A percentile compares a stretch with the other conserved stretches of the same genome.
Evolutionary conservation across 2,888 invertebrate genomes (phyloP).

Genomic region (Orgyia antiqua): DNA sequence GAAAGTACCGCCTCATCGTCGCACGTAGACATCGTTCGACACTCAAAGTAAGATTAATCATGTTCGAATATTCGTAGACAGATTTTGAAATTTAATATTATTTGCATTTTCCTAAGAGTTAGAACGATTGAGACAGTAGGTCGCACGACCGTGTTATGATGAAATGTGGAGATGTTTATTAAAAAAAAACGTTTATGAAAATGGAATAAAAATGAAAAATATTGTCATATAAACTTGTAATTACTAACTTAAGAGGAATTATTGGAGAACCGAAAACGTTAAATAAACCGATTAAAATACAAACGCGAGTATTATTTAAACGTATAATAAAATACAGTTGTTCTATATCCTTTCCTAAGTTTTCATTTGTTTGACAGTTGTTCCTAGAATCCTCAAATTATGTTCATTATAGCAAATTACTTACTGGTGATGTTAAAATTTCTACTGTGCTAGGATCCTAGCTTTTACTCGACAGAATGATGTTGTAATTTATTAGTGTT

Average conservation of each 20-base stretch:
- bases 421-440: no score
- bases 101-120: constrained; percentile 77
- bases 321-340: no score
- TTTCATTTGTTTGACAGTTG: no score
- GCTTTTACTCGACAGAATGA: no score
- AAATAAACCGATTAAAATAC: constrained; percentile 77
- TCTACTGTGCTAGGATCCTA: no score
- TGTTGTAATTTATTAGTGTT: no score
- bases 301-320: constrained; percentile 61
- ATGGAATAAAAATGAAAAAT: constrained; percentile 76
- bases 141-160: constrained; percentile 75
- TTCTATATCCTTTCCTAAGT: no score
- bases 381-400: no score
- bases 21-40: constrained; percentile 61
- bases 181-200: constrained; percentile 75
- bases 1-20: constrained; percentile 17
- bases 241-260: constrained; percentile 76
- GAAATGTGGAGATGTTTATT: constrained; percentile 76
- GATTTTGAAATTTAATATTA: constrained; percentile 73
- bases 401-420: no score
- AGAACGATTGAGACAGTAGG: constrained; percentile 76
- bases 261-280: constrained; percentile 76
- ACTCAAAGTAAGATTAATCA: constrained; percentile 71
- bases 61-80: constrained; percentile 73
- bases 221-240: constrained; percentile 78